Base-by-base conservation (phyloP, 2,797 vertebrate species). In the Eospalax fontanierii region DNA sequence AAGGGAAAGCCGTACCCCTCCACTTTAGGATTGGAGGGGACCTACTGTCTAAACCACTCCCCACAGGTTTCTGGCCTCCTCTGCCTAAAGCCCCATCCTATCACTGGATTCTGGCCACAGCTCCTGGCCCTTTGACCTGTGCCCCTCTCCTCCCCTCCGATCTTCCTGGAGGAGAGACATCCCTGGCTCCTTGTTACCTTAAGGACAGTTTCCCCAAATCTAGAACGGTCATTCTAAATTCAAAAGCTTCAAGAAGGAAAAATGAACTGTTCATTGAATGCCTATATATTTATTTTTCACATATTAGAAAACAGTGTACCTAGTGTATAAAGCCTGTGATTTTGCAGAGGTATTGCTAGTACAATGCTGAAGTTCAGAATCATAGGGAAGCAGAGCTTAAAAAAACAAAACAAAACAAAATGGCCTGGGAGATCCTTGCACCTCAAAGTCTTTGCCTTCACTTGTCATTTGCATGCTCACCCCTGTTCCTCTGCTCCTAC, bases 1-100 rank as follows among this genome's bases (percentile, higher is more conserved):
- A 97, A 97, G 83, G 88, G 75, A 90, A 87, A 96, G 95, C 90
- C 96, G 90, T 95, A 79, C 66, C 40, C 76, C 22, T 96, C n/a
- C 54, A 86, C 46, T 6, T 83, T 88, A 74, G 50, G 81, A 75
- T 76, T 68, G 80, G 94, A 87, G 59, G 35, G 24, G 16, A 38
- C 14, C 22, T 50, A 30, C 68, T 38, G 83, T 30, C 83, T 30
- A 71, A 50, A 30, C 83, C 54, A 54, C 18, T n/a, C 35, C 74
- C 81, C 76, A 35, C 15, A 38, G 30, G 70, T 81, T 90, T 96
- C 57, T 92, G 50, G 3, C 0, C 2, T 71, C n/a, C 65, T 92
- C 92, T 54, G 50, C 50, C 50, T 54, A 12, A 54, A 12, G 50
- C 50, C 12, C 50, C 61, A 91, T 89, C 61, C 38, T n/a, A 80